A percentile compares a stretch with the other conserved stretches of the same genome.
Evolutionary conservation across 2,113 vertebrate genomes (phyloP).

Genomic region (Anarhynchus alexandrinus): DNA sequence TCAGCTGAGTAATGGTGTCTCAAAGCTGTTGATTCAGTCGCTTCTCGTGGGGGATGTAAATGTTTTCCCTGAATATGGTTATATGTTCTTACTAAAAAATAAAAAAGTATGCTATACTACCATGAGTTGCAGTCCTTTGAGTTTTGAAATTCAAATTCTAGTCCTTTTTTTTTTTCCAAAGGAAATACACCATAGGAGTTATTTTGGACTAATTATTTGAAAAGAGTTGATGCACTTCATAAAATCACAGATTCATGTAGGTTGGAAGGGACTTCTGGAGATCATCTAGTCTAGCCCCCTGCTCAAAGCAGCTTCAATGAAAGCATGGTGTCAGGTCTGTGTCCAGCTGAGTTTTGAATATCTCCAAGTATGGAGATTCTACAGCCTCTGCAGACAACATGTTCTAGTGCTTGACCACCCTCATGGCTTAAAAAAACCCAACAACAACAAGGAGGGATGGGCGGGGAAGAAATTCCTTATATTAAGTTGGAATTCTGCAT

Average conservation of each 20-base stretch:
- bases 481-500: background rate
- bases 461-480: background rate
- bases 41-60: background rate
- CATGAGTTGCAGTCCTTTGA: rapidly evolving
- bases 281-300: background rate
- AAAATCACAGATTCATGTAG: background rate
- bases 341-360: background rate
- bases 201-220: background rate
- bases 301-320: background rate
- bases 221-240: background rate
- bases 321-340: background rate
- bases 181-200: background rate
- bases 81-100: background rate
- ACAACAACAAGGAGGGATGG: rapidly evolving
- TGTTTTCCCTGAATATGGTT: background rate
- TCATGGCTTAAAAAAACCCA: background rate
- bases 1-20: background rate
- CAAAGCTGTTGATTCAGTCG: background rate
- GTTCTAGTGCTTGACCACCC: background rate
- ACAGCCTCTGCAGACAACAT: background rate
- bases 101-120: background rate
- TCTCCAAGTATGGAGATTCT: background rate
- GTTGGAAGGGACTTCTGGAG: background rate
- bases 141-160: background rate
- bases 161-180: background rate